phyloP scores from a whole-genome alignment of 2,113 vertebrate species.

The Nibea albiflora region DNA sequence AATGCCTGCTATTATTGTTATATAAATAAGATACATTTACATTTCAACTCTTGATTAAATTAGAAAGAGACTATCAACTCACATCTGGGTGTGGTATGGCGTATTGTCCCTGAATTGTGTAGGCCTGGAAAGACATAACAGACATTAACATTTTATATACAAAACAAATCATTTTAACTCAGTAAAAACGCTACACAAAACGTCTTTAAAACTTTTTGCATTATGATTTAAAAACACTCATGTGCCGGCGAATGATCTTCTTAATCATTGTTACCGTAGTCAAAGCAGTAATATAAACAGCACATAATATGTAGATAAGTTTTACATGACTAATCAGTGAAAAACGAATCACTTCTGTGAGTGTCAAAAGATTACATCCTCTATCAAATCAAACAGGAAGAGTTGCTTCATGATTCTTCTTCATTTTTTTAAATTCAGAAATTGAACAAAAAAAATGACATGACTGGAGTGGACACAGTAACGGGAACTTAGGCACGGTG shows the following conservation, averaged over 20 bases:
- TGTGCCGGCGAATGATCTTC: not conserved
- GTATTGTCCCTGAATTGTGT: slow-evolving; percentile 99
- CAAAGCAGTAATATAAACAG: not conserved
- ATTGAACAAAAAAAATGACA: slow-evolving; percentile 4
- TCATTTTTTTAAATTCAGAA: no score
- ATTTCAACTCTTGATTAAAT: not conserved
- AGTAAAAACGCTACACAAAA: not conserved
- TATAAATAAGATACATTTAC: not conserved
- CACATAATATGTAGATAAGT: not conserved
- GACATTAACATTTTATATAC: slow-evolving; percentile 12
- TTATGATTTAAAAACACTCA: not conserved
- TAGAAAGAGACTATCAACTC: slow-evolving; percentile 84
- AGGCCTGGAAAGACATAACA: slow-evolving; percentile 86
- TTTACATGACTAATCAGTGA: not conserved
- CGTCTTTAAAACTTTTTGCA: not conserved
- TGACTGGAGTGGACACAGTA: not conserved
- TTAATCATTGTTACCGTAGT: not conserved
- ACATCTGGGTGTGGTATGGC: slow-evolving; percentile 98
- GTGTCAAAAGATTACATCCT: not conserved
- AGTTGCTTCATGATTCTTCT: not conserved
- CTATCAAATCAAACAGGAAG: not conserved
- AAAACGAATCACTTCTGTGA: not conserved
- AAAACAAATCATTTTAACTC: not conserved
- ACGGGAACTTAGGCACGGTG: not conserved
- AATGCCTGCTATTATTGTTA: not conserved